Base-by-base conservation (phyloP, 2,888 invertebrate species). In the Megamerina dolium region DNA sequence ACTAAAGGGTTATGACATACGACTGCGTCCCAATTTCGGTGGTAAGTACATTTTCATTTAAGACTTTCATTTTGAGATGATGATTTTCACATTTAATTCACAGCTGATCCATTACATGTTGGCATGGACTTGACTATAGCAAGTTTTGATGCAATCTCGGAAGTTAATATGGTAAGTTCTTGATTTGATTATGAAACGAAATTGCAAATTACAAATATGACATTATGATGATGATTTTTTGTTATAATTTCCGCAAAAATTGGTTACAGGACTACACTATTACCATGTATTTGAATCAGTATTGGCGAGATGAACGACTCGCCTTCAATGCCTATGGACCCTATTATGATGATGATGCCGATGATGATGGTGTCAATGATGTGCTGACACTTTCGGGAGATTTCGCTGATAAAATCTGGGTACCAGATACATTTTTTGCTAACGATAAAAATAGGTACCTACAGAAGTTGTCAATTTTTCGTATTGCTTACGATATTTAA, bases 371-470 rank as follows among this genome's bases (percentile, higher is more conserved):
- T 40, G 80, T 83, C 43, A 87, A 89, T 52, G 89, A 91, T 65
- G 81, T 91, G 50, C 78, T 97, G 58, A 96, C 96, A 2, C 75
- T 97, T 41, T 93, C 95, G 18, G 96, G 96, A 12, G 96, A 96
- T 71, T 97, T 97, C 65, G 91, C 94, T 8, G 95, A 95, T 73
- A 92, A 91, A 74, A 97, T 97, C 65, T 97, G 97, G 97, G 95
- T 97, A 16, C 97, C 97, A 10, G 97, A 97, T 72, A 97, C 97
- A 31, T 97, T 97, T 75, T 94, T 97, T 70, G 96, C 97, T 49
- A 97, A 97, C 70, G 97, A 97, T 72, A 97, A 97, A 74, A 93
- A 94, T 77, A 91, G 91, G 91, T 88, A 61, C 6, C 8, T 32
- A 16, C 12, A 6, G 10, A n/a, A 14, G 32, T 9, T 23, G 16